Base-by-base conservation (phyloP, 1,140 invertebrate genomes). In the Drosophila rufa region DNA sequence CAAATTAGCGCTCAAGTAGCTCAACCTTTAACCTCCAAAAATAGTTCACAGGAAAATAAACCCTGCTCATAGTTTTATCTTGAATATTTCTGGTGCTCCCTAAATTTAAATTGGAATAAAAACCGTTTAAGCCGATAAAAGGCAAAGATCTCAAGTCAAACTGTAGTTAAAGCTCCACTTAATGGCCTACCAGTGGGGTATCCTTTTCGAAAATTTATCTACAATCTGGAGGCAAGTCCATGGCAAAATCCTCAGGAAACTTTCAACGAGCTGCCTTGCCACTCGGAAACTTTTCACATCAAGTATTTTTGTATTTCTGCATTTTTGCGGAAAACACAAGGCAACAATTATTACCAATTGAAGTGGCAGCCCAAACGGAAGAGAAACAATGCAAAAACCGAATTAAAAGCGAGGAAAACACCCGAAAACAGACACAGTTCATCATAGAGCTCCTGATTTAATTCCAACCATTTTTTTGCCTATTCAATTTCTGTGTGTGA, bases 391-490 rank as follows among this genome's bases (percentile, higher is more conserved):
- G 7, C 12, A 53, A 36, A 36, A 60, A 60, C 42, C 30, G 19
- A 61, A 27, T 45, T 58, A 58, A 59, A 59, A 57, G 2, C 22
- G 3, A 19, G 19, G 9, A 25, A 40, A 55, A 27, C 36, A 27
- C n/a, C 1, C 17, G 30, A 19, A 19, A 8, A 27, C 43, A 33
- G 33, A 27, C 17, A 25, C 43, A 46, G 36, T 71, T 73, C 64
- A 69, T 73, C 64, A 69, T 69, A 64, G 53, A 30, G 47, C 65
- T 56, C 36, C 15, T 55, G 67, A 45, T 55, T 69, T 69, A 68
- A 69, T 68, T 43, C 47, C 30, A 25, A 11, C 6, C 4, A 45
- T 27, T 45, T 64, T 48, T 50, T 30, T 25, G 22, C 40, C 15
- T 42, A 43, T 43, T 3, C 19, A 4, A 14, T 4, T 27, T 27